Conservation (phyloP, 2,888 invertebrate species). For the Scrobipalpa costella region DNA sequence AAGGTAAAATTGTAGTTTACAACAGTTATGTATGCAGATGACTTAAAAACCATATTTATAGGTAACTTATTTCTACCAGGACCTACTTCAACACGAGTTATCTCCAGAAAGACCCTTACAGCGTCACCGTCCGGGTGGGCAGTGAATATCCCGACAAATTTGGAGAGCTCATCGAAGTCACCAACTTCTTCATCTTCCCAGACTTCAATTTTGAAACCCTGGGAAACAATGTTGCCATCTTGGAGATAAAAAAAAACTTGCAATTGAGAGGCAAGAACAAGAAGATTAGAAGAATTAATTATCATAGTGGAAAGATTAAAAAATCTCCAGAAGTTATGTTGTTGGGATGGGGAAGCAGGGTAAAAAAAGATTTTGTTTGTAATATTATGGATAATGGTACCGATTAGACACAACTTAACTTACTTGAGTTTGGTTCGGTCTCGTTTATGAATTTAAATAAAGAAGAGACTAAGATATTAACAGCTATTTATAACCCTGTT, state of each 20-base stretch:
- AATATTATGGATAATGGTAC: too few species aligned
- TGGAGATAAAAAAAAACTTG: constrained; percentile 5
- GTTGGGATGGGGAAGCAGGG: constrained; percentile 14
- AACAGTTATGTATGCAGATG: too few species aligned
- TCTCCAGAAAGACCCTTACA: not conserved
- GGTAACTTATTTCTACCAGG: not conserved
- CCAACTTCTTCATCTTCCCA: not conserved
- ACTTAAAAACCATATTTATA: too few species aligned
- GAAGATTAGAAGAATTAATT: constrained; percentile 10
- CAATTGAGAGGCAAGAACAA: not conserved
- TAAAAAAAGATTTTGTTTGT: too few species aligned
- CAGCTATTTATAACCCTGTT: too few species aligned
- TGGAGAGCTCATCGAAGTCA: not conserved
- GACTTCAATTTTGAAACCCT: not conserved
- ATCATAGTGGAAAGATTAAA: not conserved
- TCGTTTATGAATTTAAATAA: too few species aligned
- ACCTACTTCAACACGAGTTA: not conserved
- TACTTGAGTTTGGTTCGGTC: too few species aligned
- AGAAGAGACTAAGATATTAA: too few species aligned
- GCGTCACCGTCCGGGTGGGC: not conserved
- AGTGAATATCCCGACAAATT: not conserved
- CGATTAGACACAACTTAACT: too few species aligned
- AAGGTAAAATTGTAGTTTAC: too few species aligned
- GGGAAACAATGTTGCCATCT: constrained; percentile 5
- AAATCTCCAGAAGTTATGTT: not conserved